Evolutionary conservation across 2,888 invertebrate species (phyloP), one percentile per base, ranked within the genome.

Genomic region (Hoplodrina blanda): DNA sequence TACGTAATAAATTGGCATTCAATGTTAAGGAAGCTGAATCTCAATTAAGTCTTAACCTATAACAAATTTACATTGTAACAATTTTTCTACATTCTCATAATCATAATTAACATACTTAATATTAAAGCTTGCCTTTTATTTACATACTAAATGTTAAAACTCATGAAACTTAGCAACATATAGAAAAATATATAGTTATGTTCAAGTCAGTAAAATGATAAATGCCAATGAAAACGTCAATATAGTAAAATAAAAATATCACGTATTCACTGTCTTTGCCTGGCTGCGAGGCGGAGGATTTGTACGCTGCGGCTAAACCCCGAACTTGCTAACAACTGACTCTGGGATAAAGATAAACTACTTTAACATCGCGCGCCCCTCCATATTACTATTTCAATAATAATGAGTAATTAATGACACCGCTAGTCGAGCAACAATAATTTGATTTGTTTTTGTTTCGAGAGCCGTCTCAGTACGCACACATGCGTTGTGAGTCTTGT

Each of bases 11-110:
- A 76, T 89, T 90, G 90, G 90, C 89, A 89, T 90, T 89, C 82
- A 87, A 87, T 84, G 81, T 87, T 82, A 84, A 86, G 92, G 90
- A 92, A 92, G 92, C 91, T 85, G 85, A 90, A 91, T 92, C 88
- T 91, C 88, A 88, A 88, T 83, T 76, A 84, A 80, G 78, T 80
- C 90, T 91, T 91, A 92, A 78, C 82, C 91, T 92, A 94, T 88
- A 94, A 94, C 93, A 93, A 95, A 92, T 92, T 91, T 93, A 93
- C 92, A 93, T 82, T 90, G 89, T 91, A 95, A 95, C 94, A 94
- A 92, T 90, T 91, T 81, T 82, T 85, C 91, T 93, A 93, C 88
- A 82, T 83, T 80, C 80, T 78, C 76, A 88, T 90, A 89, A 87
- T 87, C 83, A 87, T 90, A 88, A 90, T 89, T 90, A 93, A 91